Evolutionary conservation across 92 coral and sea anemone species (phyloP), one percentile per base, ranked within the genome.

Genomic region (Desmophyllum pertusum): DNA sequence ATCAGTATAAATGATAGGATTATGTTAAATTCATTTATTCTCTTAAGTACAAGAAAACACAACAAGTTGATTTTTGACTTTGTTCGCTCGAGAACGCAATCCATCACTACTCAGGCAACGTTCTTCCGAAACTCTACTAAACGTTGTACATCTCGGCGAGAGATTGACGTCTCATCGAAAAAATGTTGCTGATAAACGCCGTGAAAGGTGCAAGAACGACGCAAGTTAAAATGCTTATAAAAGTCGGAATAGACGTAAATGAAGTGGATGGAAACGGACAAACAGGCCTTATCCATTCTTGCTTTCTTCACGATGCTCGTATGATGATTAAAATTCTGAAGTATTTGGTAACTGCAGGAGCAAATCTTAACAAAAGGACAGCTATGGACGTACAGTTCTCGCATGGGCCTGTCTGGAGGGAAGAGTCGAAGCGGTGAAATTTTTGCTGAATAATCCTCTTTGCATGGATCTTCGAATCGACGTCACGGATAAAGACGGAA

Each of bases 401-500:
- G 73, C 87, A 14, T 94, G 98, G 98, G 89, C 98, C 43, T 94
- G 95, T 79, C 76, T 80, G 18, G 78, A 69, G 36, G 98, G 93
- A 41, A 76, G 90, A 41, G 75, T 27, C 6, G 93, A 94, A 55
- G 59, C 76, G 31, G 76, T 94, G 0, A 41, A 70, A 38, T 89
- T 79, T 80, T 88, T 94, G 38, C 79, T 94, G n/a, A 90, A 92
- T 59, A 83, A 80, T 57, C 66, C 93, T 8, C 71, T 55, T 10
- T 83, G 89, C 29, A 41, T 68, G 19, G 95, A 94, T 40, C 57
- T 94, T 30, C 89, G 88, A 62, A 50, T 87, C 15, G 80, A 78
- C 51, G 81, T 78, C 31, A 75, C 79, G 8, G 98, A 94, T 69
- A 84, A 70, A 15, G 90, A 89, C 31, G 98, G 98, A 33, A 92